A percentile compares a stretch with the other conserved stretches of the same genome.
phyloP scores from a whole-genome alignment of 1,140 invertebrate species.

The Mylabris phalerata region DNA sequence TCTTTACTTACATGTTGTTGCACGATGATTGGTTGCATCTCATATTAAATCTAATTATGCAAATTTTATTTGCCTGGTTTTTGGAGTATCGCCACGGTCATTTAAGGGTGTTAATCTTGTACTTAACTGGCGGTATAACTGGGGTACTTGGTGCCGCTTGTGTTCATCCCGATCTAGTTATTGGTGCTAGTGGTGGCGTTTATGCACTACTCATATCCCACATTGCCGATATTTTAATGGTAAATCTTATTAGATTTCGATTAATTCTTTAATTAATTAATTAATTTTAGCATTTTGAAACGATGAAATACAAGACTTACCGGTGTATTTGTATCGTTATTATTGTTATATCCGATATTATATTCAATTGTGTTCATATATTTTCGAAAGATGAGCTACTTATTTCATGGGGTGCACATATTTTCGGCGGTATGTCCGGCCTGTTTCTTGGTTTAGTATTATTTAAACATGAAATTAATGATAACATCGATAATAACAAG shows the following conservation, averaged over 20 bases:
- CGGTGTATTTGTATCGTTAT: constrained; percentile 53
- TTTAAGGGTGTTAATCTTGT: constrained; percentile 63
- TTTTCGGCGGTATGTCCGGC: constrained; percentile 72
- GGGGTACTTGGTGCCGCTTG: constrained; percentile 72
- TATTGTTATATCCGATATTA: constrained; percentile 52
- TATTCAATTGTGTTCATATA: constrained; percentile 44
- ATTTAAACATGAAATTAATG: constrained; percentile 31
- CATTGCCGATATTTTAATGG: constrained; percentile 80
- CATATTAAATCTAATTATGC: constrained; percentile 55
- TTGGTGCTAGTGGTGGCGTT: constrained; percentile 90
- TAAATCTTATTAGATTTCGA: constrained; percentile 44
- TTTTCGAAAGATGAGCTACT: constrained; percentile 44
- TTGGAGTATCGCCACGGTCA: constrained; percentile 80
- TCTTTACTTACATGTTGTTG: constrained; percentile 74
- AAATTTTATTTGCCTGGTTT: constrained; percentile 60
- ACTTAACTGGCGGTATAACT: constrained; percentile 59
- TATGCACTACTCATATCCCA: constrained; percentile 90
- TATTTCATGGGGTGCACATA: constrained; percentile 67
- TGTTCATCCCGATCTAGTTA: constrained; percentile 71
- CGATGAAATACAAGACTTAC: constrained; percentile 52
- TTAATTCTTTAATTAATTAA: not conserved
- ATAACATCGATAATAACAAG: not conserved
- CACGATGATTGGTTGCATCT: constrained; percentile 64
- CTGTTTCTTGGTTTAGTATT: constrained; percentile 71
- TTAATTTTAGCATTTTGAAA: constrained; percentile 51